Conservation (phyloP, 2,888 invertebrate genomes). For the Blastobasis lacticolella region DNA sequence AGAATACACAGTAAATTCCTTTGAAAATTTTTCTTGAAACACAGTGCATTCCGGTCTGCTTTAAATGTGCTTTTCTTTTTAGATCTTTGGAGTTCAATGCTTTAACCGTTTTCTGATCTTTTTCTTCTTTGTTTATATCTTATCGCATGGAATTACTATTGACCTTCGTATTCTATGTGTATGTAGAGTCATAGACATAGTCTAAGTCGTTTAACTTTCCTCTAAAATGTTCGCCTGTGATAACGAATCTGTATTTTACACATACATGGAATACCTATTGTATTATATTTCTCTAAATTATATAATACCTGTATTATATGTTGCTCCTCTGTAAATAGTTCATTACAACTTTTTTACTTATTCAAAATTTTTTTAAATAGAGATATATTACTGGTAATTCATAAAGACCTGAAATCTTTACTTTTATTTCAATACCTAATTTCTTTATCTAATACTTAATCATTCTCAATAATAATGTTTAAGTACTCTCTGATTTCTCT, state of each 20-base stretch:
- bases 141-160: too few species aligned
- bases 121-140: slow-evolving; percentile 22
- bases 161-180: too few species aligned
- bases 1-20: not conserved
- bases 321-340: slow-evolving; percentile 15
- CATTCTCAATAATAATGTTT: not conserved
- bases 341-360: too few species aligned
- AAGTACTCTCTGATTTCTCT: slow-evolving; percentile 1
- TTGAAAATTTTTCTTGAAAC: slow-evolving; percentile 14
- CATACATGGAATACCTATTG: slow-evolving; percentile 9
- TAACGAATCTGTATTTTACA: slow-evolving; percentile 5
- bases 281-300: slow-evolving; percentile 11
- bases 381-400: too few species aligned
- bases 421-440: too few species aligned
- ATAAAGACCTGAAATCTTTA: too few species aligned
- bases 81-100: slow-evolving; percentile 34
- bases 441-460: too few species aligned
- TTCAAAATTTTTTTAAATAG: too few species aligned
- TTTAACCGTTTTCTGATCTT: slow-evolving; percentile 31
- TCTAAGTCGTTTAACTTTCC: slow-evolving; percentile 1
- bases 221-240: not conserved
- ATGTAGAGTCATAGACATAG: too few species aligned
- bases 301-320: slow-evolving; percentile 40
- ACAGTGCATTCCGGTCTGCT: slow-evolving; percentile 27
- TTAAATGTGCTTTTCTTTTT: slow-evolving; percentile 33